phyloP scores from a whole-genome alignment of 2,113 vertebrate species.

The Dolichotis patagonum region DNA sequence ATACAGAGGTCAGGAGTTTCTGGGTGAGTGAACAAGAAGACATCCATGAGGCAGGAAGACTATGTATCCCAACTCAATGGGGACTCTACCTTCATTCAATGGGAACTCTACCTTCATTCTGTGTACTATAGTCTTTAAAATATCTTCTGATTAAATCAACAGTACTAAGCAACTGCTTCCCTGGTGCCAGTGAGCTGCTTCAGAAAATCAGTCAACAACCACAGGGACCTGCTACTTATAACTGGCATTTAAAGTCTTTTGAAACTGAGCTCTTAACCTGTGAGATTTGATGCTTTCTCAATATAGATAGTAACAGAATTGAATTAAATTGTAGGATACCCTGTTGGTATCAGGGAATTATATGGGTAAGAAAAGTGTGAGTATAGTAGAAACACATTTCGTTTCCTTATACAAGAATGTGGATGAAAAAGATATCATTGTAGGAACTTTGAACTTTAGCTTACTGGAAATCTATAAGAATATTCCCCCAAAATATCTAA shows the following conservation, averaged over 20 bases:
- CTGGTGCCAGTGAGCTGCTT: background rate
- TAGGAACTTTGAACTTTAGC: background rate
- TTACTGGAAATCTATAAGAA: background rate
- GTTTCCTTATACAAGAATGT: background rate
- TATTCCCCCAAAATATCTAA: background rate
- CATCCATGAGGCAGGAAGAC: background rate
- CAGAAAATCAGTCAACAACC: background rate
- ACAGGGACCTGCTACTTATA: background rate
- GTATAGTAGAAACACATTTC: background rate
- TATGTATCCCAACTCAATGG: no score
- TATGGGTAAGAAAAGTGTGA: background rate
- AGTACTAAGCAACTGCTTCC: background rate
- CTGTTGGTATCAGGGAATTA: no score
- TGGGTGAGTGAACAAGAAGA: background rate
- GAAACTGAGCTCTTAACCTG: background rate
- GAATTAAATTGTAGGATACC: background rate
- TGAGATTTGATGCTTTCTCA: background rate
- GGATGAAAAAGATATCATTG: background rate
- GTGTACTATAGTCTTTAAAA: background rate
- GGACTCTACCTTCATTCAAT: background rate
- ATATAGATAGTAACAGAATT: background rate
- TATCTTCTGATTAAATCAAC: background rate
- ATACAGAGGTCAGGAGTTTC: background rate
- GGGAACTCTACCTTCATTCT: background rate
- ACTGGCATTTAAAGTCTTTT: background rate